These are phyloP conservation scores for Ateles fusciceps DNA, from an alignment of 2,797 vertebrate species.

Conservation along the genomic window DNA sequence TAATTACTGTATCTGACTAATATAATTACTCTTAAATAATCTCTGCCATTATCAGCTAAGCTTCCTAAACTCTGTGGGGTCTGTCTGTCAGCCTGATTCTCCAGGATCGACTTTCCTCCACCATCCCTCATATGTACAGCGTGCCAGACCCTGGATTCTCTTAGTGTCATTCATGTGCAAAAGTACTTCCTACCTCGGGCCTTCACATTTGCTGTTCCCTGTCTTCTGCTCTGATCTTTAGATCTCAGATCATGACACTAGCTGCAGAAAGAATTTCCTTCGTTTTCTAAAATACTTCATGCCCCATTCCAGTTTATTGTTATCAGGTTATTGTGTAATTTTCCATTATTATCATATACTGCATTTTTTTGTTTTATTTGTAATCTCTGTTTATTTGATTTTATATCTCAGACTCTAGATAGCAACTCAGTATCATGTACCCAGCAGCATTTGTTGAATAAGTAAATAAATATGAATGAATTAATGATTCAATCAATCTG, in stretches of 20 bases:
- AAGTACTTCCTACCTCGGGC: not conserved
- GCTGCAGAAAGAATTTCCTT: not conserved
- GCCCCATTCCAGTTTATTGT: not conserved
- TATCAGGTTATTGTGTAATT: not conserved
- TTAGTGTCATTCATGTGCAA: not conserved
- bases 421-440: not conserved
- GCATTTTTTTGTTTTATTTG: not conserved
- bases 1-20: conserved; percentile 72
- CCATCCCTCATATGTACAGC: not conserved
- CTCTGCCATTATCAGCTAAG: conserved; percentile 49
- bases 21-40: conserved; percentile 64
- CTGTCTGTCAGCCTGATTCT: not conserved
- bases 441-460: not conserved
- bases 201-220: not conserved
- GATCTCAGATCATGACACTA: not conserved
- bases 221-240: not conserved
- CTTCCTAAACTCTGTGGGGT: not conserved
- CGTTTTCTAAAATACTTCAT: not conserved
- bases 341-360: not conserved
- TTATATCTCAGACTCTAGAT: not conserved
- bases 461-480: not conserved
- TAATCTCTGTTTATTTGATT: not conserved
- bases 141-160: not conserved
- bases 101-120: not conserved
- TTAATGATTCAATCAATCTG: not conserved